Conservation (phyloP, 1,140 invertebrate genomes). For the Caenorhabditis latens region DNA sequence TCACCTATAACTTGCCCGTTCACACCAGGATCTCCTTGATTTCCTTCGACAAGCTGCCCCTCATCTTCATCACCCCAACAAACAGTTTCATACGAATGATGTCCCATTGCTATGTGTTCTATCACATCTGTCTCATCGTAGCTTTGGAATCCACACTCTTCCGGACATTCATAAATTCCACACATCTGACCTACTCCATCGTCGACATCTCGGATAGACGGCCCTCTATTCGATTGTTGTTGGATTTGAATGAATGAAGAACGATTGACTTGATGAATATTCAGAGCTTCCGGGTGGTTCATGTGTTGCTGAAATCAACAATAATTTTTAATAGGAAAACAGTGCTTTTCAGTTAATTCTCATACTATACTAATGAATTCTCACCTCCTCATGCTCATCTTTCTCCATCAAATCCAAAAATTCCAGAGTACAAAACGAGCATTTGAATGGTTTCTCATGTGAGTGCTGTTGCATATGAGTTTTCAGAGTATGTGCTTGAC, state of each 20-base stretch:
- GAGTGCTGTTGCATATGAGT: slow-evolving; percentile 58
- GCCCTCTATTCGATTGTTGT: no score
- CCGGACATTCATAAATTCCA: slow-evolving; percentile 25
- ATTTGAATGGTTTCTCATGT: slow-evolving; percentile 63
- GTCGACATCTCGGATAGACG: background rate
- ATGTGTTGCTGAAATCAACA: background rate
- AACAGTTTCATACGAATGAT: background rate
- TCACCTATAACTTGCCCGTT: background rate
- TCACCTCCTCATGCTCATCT: slow-evolving; percentile 54
- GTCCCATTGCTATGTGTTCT: background rate
- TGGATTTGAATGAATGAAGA: background rate
- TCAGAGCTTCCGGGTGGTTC: background rate
- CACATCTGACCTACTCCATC: background rate
- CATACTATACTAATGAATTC: no score
- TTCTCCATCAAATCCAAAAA: slow-evolving; percentile 82
- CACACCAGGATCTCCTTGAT: background rate
- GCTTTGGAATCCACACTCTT: slow-evolving; percentile 19
- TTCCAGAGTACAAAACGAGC: slow-evolving; percentile 80
- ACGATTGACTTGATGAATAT: background rate
- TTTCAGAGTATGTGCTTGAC: slow-evolving; percentile 78
- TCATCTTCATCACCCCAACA: background rate
- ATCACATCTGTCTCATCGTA: slow-evolving; percentile 5
- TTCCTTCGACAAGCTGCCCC: background rate
- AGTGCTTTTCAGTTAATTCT: background rate
- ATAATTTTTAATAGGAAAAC: background rate